Conservation (phyloP, 2,888 invertebrate genomes). For the Campaea margaritaria region DNA sequence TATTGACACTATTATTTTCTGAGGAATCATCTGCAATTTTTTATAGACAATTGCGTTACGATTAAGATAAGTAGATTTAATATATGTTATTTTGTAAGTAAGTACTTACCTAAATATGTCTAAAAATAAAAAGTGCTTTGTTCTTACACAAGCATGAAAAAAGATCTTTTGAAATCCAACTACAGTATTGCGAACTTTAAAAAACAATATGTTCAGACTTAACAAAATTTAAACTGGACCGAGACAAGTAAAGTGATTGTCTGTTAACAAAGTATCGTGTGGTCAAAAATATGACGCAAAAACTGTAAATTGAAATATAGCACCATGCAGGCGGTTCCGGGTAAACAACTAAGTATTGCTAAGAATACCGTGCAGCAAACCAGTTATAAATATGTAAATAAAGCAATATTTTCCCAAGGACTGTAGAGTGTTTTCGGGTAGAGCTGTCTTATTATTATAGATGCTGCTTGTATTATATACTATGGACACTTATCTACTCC, state of each 20-base stretch:
- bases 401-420: conserved; percentile 32
- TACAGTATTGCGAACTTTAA: conserved; percentile 35
- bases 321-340: conserved; percentile 26
- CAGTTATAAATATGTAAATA: conserved; percentile 36
- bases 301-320: conserved; percentile 30
- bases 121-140: background rate
- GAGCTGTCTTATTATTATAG: conserved; percentile 12
- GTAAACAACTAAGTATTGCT: conserved; percentile 22
- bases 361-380: conserved; percentile 19
- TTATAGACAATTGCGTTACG: too few species aligned
- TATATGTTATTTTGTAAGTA: too few species aligned
- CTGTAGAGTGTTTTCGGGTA: conserved; percentile 17
- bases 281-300: conserved; percentile 37
- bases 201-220: conserved; percentile 38
- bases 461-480: background rate
- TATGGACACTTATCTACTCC: too few species aligned
- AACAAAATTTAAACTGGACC: conserved; percentile 6
- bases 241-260: conserved; percentile 18
- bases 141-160: conserved; percentile 1
- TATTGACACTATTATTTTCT: too few species aligned
- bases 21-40: too few species aligned
- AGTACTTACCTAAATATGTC: too few species aligned
- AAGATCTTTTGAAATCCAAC: conserved; percentile 4
- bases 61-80: too few species aligned
- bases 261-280: conserved; percentile 30